Conservation (phyloP, 2,797 vertebrate genomes). For the Huso huso region DNA sequence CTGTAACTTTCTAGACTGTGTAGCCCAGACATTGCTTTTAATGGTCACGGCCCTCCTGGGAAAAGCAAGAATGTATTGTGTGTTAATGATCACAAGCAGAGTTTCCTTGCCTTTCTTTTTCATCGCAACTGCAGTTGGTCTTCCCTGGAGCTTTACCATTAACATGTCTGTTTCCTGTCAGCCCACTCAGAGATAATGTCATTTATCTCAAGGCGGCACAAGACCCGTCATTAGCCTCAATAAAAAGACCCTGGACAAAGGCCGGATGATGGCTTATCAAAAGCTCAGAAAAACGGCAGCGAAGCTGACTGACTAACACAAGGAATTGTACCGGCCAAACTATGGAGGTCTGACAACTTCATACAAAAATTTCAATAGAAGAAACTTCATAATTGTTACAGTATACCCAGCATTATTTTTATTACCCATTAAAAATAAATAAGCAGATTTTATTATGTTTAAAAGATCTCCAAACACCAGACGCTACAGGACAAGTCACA, state of each 20-base stretch:
- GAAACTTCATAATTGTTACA: too few relatives aligned
- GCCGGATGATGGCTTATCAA: slow-evolving; percentile 57
- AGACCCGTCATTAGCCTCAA: slow-evolving; percentile 70
- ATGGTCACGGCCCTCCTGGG: slow-evolving; percentile 33
- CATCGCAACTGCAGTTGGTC: slow-evolving; percentile 54
- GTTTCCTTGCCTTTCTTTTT: slow-evolving; percentile 43
- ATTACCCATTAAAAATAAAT: too few relatives aligned
- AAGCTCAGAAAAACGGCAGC: slow-evolving; percentile 34
- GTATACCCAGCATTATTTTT: too few relatives aligned
- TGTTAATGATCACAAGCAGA: slow-evolving; percentile 60
- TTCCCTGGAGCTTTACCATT: slow-evolving; percentile 67
- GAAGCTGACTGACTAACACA: slow-evolving; percentile 36
- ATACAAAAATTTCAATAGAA: background rate
- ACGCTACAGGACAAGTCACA: too few relatives aligned
- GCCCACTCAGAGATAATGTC: slow-evolving; percentile 73
- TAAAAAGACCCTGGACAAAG: slow-evolving; percentile 69
- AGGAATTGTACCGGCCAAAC: background rate
- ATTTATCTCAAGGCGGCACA: slow-evolving; percentile 70
- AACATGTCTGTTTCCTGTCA: slow-evolving; percentile 78
- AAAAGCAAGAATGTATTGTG: slow-evolving; percentile 54
- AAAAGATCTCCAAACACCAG: too few relatives aligned
- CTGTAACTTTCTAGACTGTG: background rate
- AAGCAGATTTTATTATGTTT: too few relatives aligned
- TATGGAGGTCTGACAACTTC: slow-evolving; percentile 2
- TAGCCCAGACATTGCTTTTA: background rate